Evolutionary conservation across 2,888 invertebrate genomes (phyloP), one percentile per base, ranked within the genome.

Genomic region (Perdita meconis): DNA sequence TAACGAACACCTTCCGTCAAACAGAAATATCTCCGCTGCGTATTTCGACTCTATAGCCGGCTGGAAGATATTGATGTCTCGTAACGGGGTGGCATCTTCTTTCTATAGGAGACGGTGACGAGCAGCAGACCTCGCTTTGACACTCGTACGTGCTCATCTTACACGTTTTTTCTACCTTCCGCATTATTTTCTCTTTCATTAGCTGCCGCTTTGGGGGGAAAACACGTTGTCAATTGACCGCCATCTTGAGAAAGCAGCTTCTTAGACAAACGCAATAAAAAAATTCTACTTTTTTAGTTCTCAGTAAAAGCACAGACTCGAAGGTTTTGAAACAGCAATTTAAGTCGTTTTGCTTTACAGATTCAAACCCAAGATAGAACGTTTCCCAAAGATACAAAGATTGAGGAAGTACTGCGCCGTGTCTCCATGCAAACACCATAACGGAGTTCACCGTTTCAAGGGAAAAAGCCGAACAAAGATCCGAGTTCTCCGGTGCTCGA

Each of bases 11-110:
- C 59, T 47, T 75, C 75, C 8, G 60, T 38, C 16, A 24, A 72
- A 74, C 82, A 5, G 57, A 86, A 87, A 86, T 86, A 86, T 74
- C 72, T 47, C 19, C 64, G 4, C 53, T 34, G 70, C 16, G 61
- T 83, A 87, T 87, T 85, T 82, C 66, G 47, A 85, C 73, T 22
- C 64, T 34, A 57, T 53, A 67, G 42, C 83, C 80, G 87, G 82
- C 75, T 86, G 87, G 47, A 64, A 83, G 84, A 79, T 84, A 86
- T 87, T 86, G 79, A 74, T 80, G 82, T 71, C 42, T 63, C 70
- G 26, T 72, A 76, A 86, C 85, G 61, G 69, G 79, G 74, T 85
- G 72, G 73, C 72, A 47, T 75, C 64, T 53, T 38, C 77, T 16
- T 71, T 64, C 64, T 59, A 60, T 59, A 22, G 64, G 56, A 47